Base-by-base conservation (phyloP, 2,888 invertebrate genomes). In the Chymomyza caudatula region DNA sequence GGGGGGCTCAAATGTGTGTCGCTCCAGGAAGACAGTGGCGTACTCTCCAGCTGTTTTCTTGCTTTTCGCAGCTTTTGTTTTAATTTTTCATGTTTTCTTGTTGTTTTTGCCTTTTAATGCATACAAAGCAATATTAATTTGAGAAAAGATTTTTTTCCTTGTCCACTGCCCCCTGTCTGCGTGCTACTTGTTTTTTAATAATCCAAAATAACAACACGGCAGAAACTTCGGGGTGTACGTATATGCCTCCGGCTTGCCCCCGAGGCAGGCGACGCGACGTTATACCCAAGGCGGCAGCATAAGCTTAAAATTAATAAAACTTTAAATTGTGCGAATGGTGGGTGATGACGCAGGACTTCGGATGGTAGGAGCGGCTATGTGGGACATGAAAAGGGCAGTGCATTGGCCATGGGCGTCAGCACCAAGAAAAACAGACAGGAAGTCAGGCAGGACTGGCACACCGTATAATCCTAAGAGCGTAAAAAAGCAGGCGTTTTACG, bases 81-180 rank as follows among this genome's bases (percentile, higher is more conserved):
- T 60, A 0, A 42, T 63, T 60, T 64, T 42, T 53, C n/a, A 19
- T 51, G 29, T 37, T 17, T 22, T 47, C 13, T 49, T 60, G 25
- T 19, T 23, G 15, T 19, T 25, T n/a, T 11, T 43, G 43, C 11
- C 6, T 66, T 63, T 53, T 53, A 68, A 67, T 61, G 66, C 60
- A 67, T 74, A 69, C 73, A 78, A 79, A 69, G 79, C 76, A 79
- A 82, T 80, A 80, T 80, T 82, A 82, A 80, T 85, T 80, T 85
- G 82, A 74, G 82, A 76, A 78, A 78, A 76, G 74, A 82, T 74
- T 76, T 67, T 76, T 74, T 47, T 47, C n/a, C 47, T 37, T 37
- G 29, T 37, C 29, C 29, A 37, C 29, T 37, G 29, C 29, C 29
- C 11, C 29, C 29, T 11, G 29, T 37, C 11, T 11, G 29, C 78